Percentiles rank a stretch among this genome's conserved stretches.
Evolutionary conservation across 2,113 vertebrate genomes (phyloP).

Genomic region (Notiomystis cincta): DNA sequence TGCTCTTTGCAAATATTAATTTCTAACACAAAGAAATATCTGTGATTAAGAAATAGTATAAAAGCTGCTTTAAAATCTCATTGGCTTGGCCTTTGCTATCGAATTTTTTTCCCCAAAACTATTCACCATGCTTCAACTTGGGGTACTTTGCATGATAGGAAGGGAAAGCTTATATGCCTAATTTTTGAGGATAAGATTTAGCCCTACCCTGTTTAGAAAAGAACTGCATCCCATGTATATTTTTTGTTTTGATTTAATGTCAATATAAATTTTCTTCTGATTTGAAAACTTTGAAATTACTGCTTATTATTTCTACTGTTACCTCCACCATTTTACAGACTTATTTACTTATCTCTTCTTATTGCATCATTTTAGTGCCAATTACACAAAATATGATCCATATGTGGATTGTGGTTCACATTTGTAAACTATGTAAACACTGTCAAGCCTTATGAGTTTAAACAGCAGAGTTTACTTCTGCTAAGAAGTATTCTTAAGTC

Average conservation of each 20-base stretch:
- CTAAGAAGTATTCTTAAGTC: background rate
- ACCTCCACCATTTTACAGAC: constrained; percentile 5
- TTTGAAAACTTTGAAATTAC: constrained; percentile 42
- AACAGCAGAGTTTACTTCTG: constrained; percentile 40
- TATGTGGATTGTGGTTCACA: constrained; percentile 38
- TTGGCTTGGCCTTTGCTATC: background rate
- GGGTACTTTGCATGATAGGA: background rate
- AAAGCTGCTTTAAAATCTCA: background rate
- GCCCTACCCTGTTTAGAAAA: background rate
- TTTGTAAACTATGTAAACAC: constrained; percentile 61
- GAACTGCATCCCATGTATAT: background rate
- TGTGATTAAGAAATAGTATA: background rate
- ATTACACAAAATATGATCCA: constrained; percentile 49
- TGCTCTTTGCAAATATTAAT: background rate
- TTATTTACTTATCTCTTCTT: constrained; percentile 45
- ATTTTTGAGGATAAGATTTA: background rate
- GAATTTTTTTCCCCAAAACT: fast-evolving
- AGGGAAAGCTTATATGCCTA: background rate
- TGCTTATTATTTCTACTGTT: constrained; percentile 45
- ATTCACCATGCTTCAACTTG: fast-evolving
- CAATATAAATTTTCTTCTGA: constrained; percentile 18
- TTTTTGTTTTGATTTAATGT: constrained; percentile 20
- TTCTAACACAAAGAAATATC: background rate
- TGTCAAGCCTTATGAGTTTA: constrained; percentile 45
- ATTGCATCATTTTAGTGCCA: constrained; percentile 37